Evolutionary conservation across 2,797 vertebrate species (phyloP).

Genomic region (Helicolenus hilgendorfi): DNA sequence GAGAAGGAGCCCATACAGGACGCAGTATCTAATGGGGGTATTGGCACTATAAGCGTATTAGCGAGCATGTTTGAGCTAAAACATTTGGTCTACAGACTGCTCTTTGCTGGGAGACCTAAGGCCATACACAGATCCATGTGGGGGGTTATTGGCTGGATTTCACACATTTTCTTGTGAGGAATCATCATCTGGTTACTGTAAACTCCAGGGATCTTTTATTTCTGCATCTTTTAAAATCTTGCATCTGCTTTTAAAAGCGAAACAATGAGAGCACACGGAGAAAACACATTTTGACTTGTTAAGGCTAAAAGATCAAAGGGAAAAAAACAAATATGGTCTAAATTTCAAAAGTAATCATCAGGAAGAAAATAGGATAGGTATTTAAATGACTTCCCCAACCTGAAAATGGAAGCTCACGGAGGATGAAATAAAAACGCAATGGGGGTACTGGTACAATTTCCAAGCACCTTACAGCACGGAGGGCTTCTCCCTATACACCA

Average conservation of each 20-base stretch:
- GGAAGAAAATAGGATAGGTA: not conserved
- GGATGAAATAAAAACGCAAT: not conserved
- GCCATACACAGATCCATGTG: not conserved
- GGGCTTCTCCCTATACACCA: constrained; percentile 9
- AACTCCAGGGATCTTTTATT: not conserved
- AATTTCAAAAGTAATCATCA: not conserved
- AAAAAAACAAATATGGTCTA: constrained; percentile 11
- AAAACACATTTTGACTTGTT: constrained; percentile 16
- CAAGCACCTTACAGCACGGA: constrained; percentile 9
- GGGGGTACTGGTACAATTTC: not conserved
- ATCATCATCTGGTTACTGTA: constrained; percentile 32
- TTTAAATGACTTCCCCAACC: not conserved
- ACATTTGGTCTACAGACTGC: not conserved
- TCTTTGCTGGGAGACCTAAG: not conserved
- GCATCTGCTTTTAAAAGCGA: constrained; percentile 33
- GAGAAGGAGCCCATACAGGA: not conserved
- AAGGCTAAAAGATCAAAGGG: not conserved
- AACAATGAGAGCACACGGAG: not conserved
- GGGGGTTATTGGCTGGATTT: constrained; percentile 3
- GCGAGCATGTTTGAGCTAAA: not conserved
- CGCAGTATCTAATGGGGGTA: not conserved
- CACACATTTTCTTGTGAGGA: constrained; percentile 15
- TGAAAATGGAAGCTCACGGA: not conserved
- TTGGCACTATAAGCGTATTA: not conserved
- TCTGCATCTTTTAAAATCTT: not conserved